These are phyloP conservation scores for Megalonaias nervosa DNA, from an alignment of 1,140 invertebrate genomes.

Conservation along the genomic window DNA sequence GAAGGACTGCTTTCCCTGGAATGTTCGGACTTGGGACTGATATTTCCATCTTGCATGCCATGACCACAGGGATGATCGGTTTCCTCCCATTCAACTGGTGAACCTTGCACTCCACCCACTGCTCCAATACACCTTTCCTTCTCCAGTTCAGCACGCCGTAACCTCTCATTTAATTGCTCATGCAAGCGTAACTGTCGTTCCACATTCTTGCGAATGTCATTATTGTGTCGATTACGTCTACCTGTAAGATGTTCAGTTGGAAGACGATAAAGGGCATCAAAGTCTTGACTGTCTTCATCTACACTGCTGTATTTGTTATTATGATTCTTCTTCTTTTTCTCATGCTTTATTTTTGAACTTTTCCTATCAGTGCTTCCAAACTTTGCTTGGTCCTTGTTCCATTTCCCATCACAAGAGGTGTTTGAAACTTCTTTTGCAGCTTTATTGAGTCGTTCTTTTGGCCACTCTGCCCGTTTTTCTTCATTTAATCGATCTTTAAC, in stretches of 20 bases:
- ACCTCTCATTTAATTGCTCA: conserved; percentile 34
- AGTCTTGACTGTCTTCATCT: conserved; percentile 30
- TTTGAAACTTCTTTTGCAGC: conserved; percentile 12
- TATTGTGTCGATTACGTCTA: conserved; percentile 24
- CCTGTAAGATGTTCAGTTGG: conserved; percentile 36
- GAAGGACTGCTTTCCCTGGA: conserved; percentile 32
- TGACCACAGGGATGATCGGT: not conserved
- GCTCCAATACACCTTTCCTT: conserved; percentile 29
- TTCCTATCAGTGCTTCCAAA: conserved; percentile 8
- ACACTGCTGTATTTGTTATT: conserved; percentile 32
- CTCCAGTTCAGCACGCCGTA: conserved; percentile 31
- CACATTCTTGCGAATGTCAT: conserved; percentile 12
- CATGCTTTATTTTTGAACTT: conserved; percentile 21
- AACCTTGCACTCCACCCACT: conserved; percentile 23
- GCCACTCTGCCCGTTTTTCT: conserved; percentile 17
- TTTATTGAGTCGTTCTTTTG: conserved; percentile 2
- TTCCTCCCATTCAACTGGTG: conserved; percentile 19
- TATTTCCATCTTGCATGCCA: conserved; percentile 3
- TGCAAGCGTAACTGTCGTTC: conserved; percentile 31
- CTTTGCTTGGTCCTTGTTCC: conserved; percentile 5
- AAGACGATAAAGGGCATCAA: conserved; percentile 35
- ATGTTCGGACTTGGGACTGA: conserved; percentile 30
- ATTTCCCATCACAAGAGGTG: too few relatives aligned
- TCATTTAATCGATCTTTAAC: conserved; percentile 26
- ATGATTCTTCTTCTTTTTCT: conserved; percentile 33